Base-by-base conservation (phyloP, 2,888 invertebrate species). In the Molanna angustata region DNA sequence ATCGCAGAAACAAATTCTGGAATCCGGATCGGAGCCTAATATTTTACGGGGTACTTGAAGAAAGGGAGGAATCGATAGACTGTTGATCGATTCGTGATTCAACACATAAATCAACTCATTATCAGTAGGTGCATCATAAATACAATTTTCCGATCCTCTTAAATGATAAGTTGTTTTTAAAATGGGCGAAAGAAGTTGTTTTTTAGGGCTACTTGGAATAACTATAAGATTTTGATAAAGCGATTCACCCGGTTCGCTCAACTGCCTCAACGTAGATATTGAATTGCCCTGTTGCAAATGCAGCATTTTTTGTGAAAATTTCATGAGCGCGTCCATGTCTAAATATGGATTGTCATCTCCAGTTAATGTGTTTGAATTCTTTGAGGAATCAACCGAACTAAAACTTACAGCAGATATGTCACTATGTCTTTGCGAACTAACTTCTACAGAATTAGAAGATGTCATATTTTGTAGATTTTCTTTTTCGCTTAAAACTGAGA, bases 1-100 rank as follows among this genome's bases (percentile, higher is more conserved):
- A 57, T 68, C 71, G 65, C 77, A 77, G 61, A 76, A 77, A 57
- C 77, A 77, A 56, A 77, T 73, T 11, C 73, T 73, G n/a, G 74
- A 73, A 67, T 76, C 76, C 61, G 66, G 73, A 62, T 71, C 71
- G 61, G 73, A 73, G 49, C 73, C 70, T 9, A 56, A 72, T 66
- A 60, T 67, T 32, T 66, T 61, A 58, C 68, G 69, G 4, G 68
- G 64, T 4, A 69, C 61, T 64, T 70, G 71, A 9, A 64, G 65
- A 59, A 73, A 71, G 1, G 72, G 70, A 32, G 69, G 66, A 4
- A 66, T 67, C 4, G 49, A 17, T 52, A 72, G 69, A 58, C 66
- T 67, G 51, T 69, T 66, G 21, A 74, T 64, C 4, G 74, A 72
- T 14, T 76, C 74, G 62, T 72, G 70, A 62, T 77, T 77, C 58